Conservation (phyloP, 2,797 vertebrate species). For the Bradypodion ventrale region DNA sequence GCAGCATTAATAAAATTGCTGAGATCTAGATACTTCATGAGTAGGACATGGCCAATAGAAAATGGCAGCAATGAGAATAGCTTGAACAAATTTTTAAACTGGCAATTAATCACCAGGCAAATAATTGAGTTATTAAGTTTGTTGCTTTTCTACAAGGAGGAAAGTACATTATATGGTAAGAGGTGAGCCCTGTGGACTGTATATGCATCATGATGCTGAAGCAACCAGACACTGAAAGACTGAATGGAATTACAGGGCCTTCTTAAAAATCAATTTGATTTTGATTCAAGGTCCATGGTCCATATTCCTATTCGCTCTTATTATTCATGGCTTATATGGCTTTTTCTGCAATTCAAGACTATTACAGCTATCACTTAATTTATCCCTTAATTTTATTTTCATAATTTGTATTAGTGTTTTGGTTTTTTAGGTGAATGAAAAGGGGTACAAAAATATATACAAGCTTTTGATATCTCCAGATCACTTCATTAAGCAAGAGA, state of each 20-base stretch:
- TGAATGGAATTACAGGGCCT: background rate
- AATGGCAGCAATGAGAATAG: background rate
- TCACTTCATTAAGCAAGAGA: background rate
- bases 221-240: constrained; percentile 12
- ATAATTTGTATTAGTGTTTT: background rate
- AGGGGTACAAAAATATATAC: background rate
- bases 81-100: background rate
- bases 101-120: constrained; percentile 4
- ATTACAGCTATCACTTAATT: background rate
- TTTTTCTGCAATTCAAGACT: background rate
- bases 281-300: background rate
- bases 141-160: constrained; percentile 32
- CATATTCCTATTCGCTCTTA: constrained; percentile 19
- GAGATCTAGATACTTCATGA: background rate
- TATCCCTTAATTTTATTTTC: background rate
- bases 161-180: constrained; percentile 44
- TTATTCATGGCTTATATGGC: background rate
- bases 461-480: background rate
- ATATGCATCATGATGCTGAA: constrained; percentile 20
- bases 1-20: background rate
- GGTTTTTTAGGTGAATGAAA: background rate
- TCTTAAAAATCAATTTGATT: background rate
- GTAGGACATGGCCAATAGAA: background rate
- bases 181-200: constrained; percentile 2
- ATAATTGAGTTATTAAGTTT: constrained; percentile 26